Percentiles rank a stretch among this genome's conserved stretches.
phyloP scores from a whole-genome alignment of 2,888 invertebrate species.

The Rugalucina vietnamica region DNA sequence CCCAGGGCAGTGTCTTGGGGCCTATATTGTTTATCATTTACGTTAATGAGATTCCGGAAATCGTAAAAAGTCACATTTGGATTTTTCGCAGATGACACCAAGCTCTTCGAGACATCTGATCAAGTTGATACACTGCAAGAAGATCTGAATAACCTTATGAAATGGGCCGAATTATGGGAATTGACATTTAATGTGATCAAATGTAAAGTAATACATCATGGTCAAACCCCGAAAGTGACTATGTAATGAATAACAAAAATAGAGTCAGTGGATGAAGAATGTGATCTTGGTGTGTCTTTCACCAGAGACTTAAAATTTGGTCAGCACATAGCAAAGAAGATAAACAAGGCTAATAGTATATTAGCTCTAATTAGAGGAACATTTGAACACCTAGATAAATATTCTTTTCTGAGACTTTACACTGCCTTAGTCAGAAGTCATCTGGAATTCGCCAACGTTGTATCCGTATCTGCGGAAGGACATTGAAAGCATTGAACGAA shows the following conservation, averaged over 20 bases:
- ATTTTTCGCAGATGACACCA: background rate
- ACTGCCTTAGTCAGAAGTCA: background rate
- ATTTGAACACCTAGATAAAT: conserved; percentile 18
- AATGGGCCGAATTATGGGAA: background rate
- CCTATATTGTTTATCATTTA: background rate
- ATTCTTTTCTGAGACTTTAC: background rate
- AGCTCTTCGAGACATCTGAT: background rate
- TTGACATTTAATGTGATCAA: background rate
- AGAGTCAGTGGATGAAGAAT: background rate
- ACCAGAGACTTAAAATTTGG: background rate
- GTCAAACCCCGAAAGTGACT: background rate
- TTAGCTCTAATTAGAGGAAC: background rate
- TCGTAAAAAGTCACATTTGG: background rate
- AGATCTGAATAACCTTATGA: background rate
- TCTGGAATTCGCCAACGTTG: background rate
- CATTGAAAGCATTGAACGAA: background rate
- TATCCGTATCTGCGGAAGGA: background rate
- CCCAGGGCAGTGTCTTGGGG: conserved; percentile 19
- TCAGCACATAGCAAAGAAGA: too few relatives aligned
- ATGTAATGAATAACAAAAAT: background rate
- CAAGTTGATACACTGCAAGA: background rate
- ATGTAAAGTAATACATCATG: background rate
- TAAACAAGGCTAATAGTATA: conserved; percentile 30
- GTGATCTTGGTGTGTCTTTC: background rate
- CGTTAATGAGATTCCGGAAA: background rate